Evolutionary conservation across 2,113 vertebrate species (phyloP).

Genomic region (Tyrannus savana): DNA sequence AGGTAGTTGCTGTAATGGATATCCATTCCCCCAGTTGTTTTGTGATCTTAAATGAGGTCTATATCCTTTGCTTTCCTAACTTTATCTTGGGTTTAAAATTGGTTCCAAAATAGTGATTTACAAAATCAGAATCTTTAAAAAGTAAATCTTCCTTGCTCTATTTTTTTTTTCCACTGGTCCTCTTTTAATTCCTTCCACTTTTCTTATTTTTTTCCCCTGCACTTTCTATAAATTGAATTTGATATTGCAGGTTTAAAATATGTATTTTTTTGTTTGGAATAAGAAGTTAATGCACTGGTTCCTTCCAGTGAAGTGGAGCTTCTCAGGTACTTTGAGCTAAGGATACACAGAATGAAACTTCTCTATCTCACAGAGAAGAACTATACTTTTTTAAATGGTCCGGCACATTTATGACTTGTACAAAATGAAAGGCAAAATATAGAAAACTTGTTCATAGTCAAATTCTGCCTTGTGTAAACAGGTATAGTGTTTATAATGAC

Average conservation of each 20-base stretch:
- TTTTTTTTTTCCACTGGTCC: neutral
- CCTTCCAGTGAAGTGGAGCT: neutral
- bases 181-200: neutral
- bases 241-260: neutral
- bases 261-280: neutral
- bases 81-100: neutral
- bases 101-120: neutral
- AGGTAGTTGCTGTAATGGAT: neutral
- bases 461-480: slow-evolving; percentile 3
- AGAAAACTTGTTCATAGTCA: neutral
- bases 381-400: neutral
- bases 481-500: neutral
- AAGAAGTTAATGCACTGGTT: neutral
- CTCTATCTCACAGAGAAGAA: neutral
- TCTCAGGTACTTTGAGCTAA: neutral
- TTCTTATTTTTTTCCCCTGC: rapidly evolving
- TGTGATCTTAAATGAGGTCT: neutral
- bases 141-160: neutral
- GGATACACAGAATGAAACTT: neutral
- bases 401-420: neutral
- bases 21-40: neutral
- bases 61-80: neutral
- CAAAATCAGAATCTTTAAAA: neutral
- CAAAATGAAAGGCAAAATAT: neutral
- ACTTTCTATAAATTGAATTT: neutral